phyloP scores from a whole-genome alignment of 2,113 vertebrate species.

The Thunnus maccoyii region DNA sequence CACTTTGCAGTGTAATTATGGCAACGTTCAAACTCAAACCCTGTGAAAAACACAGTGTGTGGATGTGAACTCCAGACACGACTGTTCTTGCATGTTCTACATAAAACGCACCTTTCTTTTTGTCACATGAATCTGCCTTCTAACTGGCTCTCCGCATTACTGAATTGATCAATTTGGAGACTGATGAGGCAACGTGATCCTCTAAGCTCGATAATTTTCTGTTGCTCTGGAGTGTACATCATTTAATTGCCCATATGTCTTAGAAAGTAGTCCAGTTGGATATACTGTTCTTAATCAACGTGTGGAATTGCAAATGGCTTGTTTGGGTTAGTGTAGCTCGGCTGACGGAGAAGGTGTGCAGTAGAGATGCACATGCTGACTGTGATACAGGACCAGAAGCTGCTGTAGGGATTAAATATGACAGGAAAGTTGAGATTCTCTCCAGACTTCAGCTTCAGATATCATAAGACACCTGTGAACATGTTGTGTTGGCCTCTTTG shows the following conservation, averaged over 20 bases:
- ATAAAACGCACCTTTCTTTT: constrained; percentile 2
- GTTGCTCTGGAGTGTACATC: constrained; percentile 25
- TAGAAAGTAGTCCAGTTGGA: constrained; percentile 21
- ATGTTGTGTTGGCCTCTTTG: not conserved
- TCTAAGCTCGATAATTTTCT: constrained; percentile 47
- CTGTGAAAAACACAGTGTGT: not conserved
- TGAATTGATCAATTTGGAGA: constrained; percentile 44
- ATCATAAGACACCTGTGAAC: too few relatives aligned
- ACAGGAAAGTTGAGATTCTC: not conserved
- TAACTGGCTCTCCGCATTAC: constrained; percentile 20
- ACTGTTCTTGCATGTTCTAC: not conserved
- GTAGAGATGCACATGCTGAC: not conserved
- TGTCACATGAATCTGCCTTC: not conserved
- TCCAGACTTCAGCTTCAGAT: not conserved
- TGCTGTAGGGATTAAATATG: not conserved
- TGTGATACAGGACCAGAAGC: not conserved
- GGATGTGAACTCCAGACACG: not conserved
- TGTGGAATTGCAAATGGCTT: constrained; percentile 37
- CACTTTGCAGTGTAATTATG: constrained; percentile 24
- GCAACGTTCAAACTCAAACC: constrained; percentile 16
- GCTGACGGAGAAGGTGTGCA: not conserved
- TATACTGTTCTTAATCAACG: constrained; percentile 30
- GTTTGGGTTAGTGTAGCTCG: constrained; percentile 2
- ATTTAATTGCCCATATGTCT: constrained; percentile 48
- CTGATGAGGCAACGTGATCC: constrained; percentile 44